These are phyloP conservation scores for Anguilla obscura DNA, from an alignment of 2,797 vertebrate genomes.

Conservation along the genomic window DNA sequence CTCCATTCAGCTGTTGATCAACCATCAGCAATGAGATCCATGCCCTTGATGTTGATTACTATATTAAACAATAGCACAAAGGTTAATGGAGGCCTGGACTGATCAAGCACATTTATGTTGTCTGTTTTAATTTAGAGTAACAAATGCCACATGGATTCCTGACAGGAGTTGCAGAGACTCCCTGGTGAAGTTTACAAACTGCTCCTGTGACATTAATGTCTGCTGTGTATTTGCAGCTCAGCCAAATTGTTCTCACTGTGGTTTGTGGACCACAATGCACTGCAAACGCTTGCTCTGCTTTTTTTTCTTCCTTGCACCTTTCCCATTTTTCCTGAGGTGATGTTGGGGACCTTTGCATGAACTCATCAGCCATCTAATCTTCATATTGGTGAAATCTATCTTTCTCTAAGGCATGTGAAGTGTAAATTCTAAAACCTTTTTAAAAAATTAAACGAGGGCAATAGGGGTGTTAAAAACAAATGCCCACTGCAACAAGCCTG, in stretches of 20 bases:
- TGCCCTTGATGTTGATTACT: background rate
- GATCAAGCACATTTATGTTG: slow-evolving; percentile 7
- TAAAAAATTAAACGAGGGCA: background rate
- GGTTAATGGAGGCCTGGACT: background rate
- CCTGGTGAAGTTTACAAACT: slow-evolving; percentile 18
- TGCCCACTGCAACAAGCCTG: background rate
- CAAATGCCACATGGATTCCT: background rate
- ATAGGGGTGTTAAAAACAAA: background rate
- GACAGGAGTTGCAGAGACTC: background rate
- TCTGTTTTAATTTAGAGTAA: slow-evolving; percentile 12
- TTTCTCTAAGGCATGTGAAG: background rate
- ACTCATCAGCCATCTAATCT: slow-evolving; percentile 3
- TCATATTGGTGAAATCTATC: background rate
- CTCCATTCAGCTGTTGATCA: background rate
- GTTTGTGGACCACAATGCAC: slow-evolving; percentile 18
- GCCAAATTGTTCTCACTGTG: slow-evolving; percentile 31
- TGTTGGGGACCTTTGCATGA: background rate
- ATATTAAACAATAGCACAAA: background rate
- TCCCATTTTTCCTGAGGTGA: background rate
- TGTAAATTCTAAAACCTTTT: background rate
- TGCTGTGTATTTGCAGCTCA: slow-evolving; percentile 13
- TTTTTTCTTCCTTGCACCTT: background rate
- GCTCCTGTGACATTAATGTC: slow-evolving; percentile 25
- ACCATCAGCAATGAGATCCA: background rate
- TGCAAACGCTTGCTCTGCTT: background rate